phyloP scores from a whole-genome alignment of 2,113 vertebrate genomes.

The Dendrocopos noguchii region DNA sequence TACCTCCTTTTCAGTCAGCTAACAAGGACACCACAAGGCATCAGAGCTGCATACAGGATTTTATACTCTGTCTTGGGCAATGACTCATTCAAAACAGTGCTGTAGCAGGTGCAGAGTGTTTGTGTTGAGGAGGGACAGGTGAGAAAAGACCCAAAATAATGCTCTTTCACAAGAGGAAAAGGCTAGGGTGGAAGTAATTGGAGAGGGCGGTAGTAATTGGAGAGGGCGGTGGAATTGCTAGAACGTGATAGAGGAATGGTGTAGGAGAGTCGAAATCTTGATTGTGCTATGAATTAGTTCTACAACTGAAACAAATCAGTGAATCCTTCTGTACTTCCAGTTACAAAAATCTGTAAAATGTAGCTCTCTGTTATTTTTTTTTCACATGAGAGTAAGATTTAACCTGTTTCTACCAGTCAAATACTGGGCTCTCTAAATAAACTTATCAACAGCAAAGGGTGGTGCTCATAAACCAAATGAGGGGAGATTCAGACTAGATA shows the following conservation, averaged over 20 bases:
- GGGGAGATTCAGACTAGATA: background rate
- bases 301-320: accelerated
- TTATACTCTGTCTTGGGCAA: background rate
- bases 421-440: background rate
- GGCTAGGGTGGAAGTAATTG: accelerated
- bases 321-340: background rate
- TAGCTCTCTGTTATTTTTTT: background rate
- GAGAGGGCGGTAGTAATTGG: too few relatives aligned
- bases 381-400: background rate
- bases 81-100: background rate
- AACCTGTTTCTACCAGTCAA: background rate
- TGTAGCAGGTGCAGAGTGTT: background rate
- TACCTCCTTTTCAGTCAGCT: accelerated
- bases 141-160: background rate
- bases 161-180: background rate
- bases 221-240: too few relatives aligned
- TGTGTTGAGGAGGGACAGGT: background rate
- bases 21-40: accelerated
- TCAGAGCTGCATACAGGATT: accelerated
- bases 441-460: background rate
- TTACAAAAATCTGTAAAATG: background rate
- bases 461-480: background rate
- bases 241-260: background rate
- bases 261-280: background rate
- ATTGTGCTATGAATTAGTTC: background rate